phyloP scores from a whole-genome alignment of 2,888 invertebrate genomes.

The Archips crataeganus region DNA sequence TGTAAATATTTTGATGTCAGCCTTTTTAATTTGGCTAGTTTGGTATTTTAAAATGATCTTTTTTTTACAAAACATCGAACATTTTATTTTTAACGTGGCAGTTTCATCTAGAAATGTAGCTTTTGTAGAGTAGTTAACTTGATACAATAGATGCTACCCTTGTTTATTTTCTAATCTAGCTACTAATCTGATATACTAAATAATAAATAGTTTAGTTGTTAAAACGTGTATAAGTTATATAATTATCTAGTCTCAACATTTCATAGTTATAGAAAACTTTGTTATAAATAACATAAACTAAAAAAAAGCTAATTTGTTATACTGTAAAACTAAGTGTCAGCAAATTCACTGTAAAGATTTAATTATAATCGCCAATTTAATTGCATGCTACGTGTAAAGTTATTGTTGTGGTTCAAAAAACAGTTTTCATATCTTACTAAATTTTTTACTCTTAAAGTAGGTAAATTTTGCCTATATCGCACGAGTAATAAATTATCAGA shows the following conservation, averaged over 20 bases:
- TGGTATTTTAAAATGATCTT: conserved; percentile 29
- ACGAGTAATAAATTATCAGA: conserved; percentile 15
- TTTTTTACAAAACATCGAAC: conserved; percentile 62
- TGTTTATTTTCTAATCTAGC: conserved; percentile 38
- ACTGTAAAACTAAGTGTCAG: conserved; percentile 47
- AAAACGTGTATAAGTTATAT: conserved; percentile 65
- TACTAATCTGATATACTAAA: conserved; percentile 30
- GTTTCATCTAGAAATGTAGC: conserved; percentile 32
- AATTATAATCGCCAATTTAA: conserved; percentile 53
- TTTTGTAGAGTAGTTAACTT: conserved; percentile 35
- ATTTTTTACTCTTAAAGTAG: conserved; percentile 6
- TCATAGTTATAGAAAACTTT: conserved; percentile 71
- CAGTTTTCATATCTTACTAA: conserved; percentile 1
- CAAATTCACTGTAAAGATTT: conserved; percentile 44
- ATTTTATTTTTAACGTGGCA: conserved; percentile 48
- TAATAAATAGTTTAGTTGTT: conserved; percentile 41
- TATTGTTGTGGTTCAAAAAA: conserved; percentile 54
- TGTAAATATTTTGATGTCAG: conserved; percentile 75
- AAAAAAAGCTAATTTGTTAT: conserved; percentile 40
- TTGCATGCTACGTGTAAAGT: conserved; percentile 56
- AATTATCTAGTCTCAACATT: conserved; percentile 76
- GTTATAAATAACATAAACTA: conserved; percentile 62
- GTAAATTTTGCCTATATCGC: background rate
- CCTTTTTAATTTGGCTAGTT: conserved; percentile 48
- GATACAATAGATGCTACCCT: conserved; percentile 27